Conservation (phyloP, 2,888 invertebrate species). For the Tetropium fuscum region DNA sequence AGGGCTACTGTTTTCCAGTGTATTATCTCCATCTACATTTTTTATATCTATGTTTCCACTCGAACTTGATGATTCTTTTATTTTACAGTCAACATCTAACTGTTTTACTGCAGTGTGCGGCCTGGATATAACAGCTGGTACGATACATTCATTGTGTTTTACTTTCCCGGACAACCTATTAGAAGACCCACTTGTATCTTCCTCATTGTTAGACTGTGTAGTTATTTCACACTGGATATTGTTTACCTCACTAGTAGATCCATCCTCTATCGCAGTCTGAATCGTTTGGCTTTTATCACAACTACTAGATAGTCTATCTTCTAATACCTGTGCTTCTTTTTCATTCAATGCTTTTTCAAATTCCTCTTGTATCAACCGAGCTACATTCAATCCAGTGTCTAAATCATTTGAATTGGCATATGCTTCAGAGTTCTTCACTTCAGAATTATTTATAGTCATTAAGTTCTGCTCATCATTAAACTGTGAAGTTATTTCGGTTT, state of each 20-base stretch:
- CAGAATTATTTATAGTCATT: too few relatives aligned
- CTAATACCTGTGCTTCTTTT: too few relatives aligned
- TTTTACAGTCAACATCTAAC: too few relatives aligned
- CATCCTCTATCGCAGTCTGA: constrained; percentile 30
- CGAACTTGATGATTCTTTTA: too few relatives aligned
- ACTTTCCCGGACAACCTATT: constrained; percentile 14
- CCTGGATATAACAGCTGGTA: constrained; percentile 28
- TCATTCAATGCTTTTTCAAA: constrained; percentile 11
- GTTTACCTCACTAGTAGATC: not conserved
- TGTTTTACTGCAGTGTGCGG: not conserved
- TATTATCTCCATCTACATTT: not conserved
- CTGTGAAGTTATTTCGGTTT: too few relatives aligned
- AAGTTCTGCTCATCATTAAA: not conserved
- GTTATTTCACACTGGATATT: not conserved
- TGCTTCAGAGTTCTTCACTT: not conserved
- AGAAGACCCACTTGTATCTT: not conserved
- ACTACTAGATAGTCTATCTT: constrained; percentile 32
- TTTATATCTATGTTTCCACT: too few relatives aligned
- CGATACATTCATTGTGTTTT: constrained; percentile 35
- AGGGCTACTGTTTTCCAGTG: constrained; percentile 23
- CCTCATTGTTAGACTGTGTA: not conserved
- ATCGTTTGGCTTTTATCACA: constrained; percentile 32
- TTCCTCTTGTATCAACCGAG: not conserved
- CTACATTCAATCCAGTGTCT: not conserved
- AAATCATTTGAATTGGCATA: too few relatives aligned